Evolutionary conservation across 2,888 invertebrate genomes (phyloP).

Genomic region (Listrodromus nycthemerus): DNA sequence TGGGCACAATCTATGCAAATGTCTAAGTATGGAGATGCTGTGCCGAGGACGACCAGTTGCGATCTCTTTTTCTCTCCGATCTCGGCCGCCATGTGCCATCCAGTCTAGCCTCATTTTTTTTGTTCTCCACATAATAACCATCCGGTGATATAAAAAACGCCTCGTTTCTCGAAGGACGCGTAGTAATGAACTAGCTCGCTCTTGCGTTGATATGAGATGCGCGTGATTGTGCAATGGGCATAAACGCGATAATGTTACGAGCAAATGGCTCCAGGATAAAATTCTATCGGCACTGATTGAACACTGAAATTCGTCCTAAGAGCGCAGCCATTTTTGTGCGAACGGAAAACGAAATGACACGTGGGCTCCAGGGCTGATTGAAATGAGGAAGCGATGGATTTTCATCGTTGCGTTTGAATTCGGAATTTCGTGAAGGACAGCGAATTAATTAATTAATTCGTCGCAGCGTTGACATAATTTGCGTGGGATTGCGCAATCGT

Average conservation of each 20-base stretch:
- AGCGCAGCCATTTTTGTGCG: too few relatives aligned
- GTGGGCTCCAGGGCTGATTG: background rate
- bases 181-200: background rate
- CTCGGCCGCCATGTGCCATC: background rate
- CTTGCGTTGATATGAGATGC: background rate
- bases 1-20: slow-evolving; percentile 25
- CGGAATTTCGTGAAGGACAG: background rate
- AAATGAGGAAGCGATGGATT: slow-evolving; percentile 11
- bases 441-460: too few relatives aligned
- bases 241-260: background rate
- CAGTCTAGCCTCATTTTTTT: background rate
- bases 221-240: background rate
- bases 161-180: background rate
- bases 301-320: too few relatives aligned
- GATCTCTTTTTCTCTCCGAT: slow-evolving; percentile 7
- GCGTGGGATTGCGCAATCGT: too few relatives aligned
- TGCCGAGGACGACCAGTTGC: slow-evolving; percentile 63
- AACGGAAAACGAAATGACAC: too few relatives aligned
- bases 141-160: background rate
- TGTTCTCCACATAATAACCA: background rate
- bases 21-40: slow-evolving; percentile 17
- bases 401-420: background rate
- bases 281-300: background rate
- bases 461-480: too few relatives aligned
- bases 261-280: background rate